Conservation (phyloP, 1,140 invertebrate genomes). For the Cherax quadricarinatus region DNA sequence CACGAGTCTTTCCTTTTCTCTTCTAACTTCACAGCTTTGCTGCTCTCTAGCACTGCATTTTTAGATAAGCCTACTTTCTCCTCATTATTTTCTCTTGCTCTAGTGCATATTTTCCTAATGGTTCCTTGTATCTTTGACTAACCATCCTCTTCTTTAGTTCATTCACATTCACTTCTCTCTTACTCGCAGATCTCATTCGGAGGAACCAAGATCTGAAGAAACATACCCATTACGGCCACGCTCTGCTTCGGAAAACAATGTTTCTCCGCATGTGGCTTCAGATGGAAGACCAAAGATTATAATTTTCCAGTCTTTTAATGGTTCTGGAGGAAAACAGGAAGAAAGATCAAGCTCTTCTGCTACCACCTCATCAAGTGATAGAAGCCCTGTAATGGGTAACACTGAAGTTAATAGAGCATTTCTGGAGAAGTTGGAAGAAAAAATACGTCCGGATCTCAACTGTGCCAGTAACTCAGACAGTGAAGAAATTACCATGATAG, state of each 20-base stretch:
- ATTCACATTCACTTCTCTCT: no score
- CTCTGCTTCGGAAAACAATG: conserved; percentile 63
- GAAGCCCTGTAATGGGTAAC: conserved; percentile 26
- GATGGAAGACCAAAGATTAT: conserved; percentile 48
- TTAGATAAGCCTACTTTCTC: no score
- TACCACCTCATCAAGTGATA: conserved; percentile 53
- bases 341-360: conserved; percentile 44
- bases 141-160: no score
- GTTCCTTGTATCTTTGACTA: no score
- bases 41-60: no score
- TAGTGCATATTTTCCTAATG: no score
- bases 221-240: conserved; percentile 30
- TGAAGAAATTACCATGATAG: conserved; percentile 20
- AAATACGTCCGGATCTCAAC: not conserved
- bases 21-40: no score
- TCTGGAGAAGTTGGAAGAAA: not conserved
- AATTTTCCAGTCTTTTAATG: conserved; percentile 36
- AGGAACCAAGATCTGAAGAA: conserved; percentile 52
- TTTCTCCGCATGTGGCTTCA: conserved; percentile 15
- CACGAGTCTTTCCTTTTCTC: no score
- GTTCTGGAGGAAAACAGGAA: not conserved
- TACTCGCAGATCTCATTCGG: conserved; percentile 53
- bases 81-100: no score
- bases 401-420: not conserved
- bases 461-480: conserved; percentile 27